These are phyloP conservation scores for Cebuella pygmaea DNA, from an alignment of 2,797 vertebrate species.

Conservation along the genomic window DNA sequence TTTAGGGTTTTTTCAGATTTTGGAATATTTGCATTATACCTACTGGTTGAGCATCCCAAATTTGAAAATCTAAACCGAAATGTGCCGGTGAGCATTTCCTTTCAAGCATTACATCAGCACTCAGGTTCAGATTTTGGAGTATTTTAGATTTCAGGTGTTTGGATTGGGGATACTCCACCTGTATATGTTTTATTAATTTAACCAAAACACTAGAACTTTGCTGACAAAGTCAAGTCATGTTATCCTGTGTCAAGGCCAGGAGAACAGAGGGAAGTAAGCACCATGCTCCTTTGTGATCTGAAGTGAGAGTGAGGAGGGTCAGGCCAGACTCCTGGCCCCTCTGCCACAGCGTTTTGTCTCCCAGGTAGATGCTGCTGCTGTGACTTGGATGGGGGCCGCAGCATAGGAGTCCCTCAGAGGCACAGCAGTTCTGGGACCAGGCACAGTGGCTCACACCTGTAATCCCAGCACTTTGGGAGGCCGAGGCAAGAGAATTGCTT, in stretches of 20 bases:
- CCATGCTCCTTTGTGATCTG: background rate
- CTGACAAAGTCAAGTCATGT: background rate
- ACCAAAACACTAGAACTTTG: background rate
- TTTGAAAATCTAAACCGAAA: background rate
- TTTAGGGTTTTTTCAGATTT: background rate
- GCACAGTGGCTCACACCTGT: background rate
- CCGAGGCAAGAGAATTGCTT: background rate
- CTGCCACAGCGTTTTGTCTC: background rate
- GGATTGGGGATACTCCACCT: background rate
- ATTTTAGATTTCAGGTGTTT: background rate
- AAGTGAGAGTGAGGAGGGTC: background rate
- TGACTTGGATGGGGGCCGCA: background rate
- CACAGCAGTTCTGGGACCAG: background rate
- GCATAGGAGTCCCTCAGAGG: accelerated
- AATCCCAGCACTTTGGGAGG: background rate
- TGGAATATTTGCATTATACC: background rate
- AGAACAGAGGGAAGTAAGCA: no score
- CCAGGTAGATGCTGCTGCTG: accelerated
- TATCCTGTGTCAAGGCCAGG: background rate
- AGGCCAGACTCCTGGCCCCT: background rate
- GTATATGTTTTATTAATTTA: background rate
- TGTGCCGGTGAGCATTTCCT: background rate
- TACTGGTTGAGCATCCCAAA: background rate
- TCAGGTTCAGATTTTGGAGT: background rate
- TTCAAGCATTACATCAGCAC: background rate